Evolutionary conservation across 2,113 vertebrate species (phyloP).

Genomic region (Stigmatopora nigra): DNA sequence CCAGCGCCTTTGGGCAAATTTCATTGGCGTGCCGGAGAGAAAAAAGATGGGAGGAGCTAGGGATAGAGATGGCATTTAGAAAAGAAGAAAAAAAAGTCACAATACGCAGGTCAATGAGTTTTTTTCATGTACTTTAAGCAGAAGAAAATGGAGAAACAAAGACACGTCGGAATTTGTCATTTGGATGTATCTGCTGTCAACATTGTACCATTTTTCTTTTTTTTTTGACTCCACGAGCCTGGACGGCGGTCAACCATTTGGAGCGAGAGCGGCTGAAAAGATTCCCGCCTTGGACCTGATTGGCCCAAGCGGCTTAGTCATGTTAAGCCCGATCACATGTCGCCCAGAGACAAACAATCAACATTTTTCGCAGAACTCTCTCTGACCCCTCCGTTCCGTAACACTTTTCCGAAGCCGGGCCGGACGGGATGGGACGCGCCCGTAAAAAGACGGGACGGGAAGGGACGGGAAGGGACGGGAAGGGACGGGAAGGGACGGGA

Average conservation of each 20-base stretch:
- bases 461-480: too few relatives aligned
- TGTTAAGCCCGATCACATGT: constrained; percentile 59
- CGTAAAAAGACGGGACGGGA: too few relatives aligned
- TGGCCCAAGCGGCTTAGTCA: constrained; percentile 63
- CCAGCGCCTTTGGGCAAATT: not conserved
- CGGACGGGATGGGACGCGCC: too few relatives aligned
- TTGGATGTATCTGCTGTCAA: too few relatives aligned
- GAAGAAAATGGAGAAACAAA: too few relatives aligned
- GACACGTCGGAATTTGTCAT: too few relatives aligned
- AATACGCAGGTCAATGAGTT: not conserved
- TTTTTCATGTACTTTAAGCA: not conserved
- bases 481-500: too few relatives aligned
- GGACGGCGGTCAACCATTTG: too few relatives aligned
- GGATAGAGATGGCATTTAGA: not conserved
- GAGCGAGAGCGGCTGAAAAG: constrained; percentile 30
- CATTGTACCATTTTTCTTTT: too few relatives aligned
- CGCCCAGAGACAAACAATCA: constrained; percentile 46
- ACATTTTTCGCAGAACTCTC: constrained; percentile 1
- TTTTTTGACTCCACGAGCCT: too few relatives aligned
- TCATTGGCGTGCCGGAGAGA: not conserved
- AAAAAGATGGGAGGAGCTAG: not conserved
- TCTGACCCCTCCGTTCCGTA: not conserved
- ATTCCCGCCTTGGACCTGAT: constrained; percentile 53
- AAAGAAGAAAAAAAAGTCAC: not conserved
- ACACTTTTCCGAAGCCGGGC: not conserved